Evolutionary conservation across 2,888 invertebrate genomes (phyloP).

Genomic region (Calameuta filiformis): DNA sequence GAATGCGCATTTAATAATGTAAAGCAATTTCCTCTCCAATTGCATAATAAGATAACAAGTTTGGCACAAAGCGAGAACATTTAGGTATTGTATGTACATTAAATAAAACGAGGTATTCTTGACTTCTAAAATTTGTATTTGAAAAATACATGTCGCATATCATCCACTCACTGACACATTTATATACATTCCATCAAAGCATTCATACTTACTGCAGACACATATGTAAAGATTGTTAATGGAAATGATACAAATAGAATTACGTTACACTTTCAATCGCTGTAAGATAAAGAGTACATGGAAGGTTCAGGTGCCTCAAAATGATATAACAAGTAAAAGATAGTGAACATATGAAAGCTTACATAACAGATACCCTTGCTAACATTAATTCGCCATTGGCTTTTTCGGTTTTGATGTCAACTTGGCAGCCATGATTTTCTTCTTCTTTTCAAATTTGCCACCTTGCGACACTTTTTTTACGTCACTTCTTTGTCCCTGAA

Average conservation of each 20-base stretch:
- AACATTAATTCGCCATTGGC: constrained; percentile 20
- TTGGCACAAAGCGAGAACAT: constrained; percentile 11
- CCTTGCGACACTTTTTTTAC: constrained; percentile 70
- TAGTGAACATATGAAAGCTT: not conserved
- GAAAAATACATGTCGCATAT: constrained; percentile 7
- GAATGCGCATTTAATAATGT: constrained; percentile 73
- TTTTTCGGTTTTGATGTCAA: constrained; percentile 58
- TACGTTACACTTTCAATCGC: not conserved
- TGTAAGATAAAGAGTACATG: not conserved
- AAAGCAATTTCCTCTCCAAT: constrained; percentile 75
- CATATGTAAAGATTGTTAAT: not conserved
- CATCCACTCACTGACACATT: not conserved
- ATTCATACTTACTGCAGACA: constrained; percentile 1
- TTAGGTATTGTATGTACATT: constrained; percentile 9
- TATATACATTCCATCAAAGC: not conserved
- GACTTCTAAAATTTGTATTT: constrained; percentile 9
- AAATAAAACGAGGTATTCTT: constrained; percentile 14
- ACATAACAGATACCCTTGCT: not conserved
- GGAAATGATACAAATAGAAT: not conserved
- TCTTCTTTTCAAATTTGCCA: constrained; percentile 68
- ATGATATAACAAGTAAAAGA: not conserved
- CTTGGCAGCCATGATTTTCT: constrained; percentile 70
- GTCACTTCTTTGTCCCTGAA: constrained; percentile 70
- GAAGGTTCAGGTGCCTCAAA: not conserved
- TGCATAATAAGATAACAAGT: constrained; percentile 73